phyloP scores from a whole-genome alignment of 2,888 invertebrate species.

The Drosophila engyochracea region DNA sequence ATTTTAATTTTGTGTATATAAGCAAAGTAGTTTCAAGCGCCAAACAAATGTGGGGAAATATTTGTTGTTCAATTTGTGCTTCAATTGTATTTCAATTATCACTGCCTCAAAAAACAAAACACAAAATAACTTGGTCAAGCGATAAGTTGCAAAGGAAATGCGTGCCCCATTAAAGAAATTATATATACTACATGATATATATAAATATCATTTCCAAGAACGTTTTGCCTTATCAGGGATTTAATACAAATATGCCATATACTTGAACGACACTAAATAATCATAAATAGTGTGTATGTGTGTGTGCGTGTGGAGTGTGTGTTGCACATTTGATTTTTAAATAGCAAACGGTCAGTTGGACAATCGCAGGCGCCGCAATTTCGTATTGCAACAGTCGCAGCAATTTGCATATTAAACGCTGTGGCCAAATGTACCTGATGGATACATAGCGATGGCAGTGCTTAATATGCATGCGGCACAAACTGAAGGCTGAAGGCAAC shows the following conservation, averaged over 20 bases:
- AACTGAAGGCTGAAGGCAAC: conserved; percentile 78
- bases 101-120: conserved; percentile 9
- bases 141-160: conserved; percentile 62
- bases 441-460: conserved; percentile 25
- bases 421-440: conserved; percentile 45
- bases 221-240: conserved; percentile 13
- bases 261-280: conserved; percentile 2
- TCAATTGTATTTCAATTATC: conserved; percentile 47
- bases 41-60: conserved; percentile 17
- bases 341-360: conserved; percentile 24
- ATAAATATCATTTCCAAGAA: neutral
- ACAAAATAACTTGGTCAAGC: conserved; percentile 61
- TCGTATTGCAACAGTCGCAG: conserved; percentile 63
- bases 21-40: conserved; percentile 16
- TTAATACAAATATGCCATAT: conserved; percentile 7
- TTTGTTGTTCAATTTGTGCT: conserved; percentile 15
- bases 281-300: neutral
- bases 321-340: conserved; percentile 31
- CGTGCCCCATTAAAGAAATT: conserved; percentile 19
- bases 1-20: conserved; percentile 32
- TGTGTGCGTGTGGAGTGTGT: neutral
- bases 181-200: neutral
- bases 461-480: conserved; percentile 69
- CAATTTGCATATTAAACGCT: conserved; percentile 61
- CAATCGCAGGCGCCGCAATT: conserved; percentile 53